Evolutionary conservation across 2,888 invertebrate genomes (phyloP).

Genomic region (Rhopalosiphum nymphaeae): DNA sequence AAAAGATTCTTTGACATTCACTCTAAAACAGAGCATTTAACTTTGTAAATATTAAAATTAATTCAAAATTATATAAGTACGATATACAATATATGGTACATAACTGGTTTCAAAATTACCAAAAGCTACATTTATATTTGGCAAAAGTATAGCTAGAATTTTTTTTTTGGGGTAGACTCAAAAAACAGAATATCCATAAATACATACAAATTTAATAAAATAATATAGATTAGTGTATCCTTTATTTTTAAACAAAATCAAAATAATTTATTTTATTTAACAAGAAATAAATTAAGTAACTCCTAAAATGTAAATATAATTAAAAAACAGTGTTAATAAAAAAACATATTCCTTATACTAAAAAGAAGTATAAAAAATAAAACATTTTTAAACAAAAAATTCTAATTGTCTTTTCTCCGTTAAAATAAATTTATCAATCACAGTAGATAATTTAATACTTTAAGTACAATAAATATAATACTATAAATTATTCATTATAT

Average conservation of each 20-base stretch:
- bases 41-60: neutral
- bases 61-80: neutral
- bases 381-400: neutral
- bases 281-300: neutral
- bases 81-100: neutral
- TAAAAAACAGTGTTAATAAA: neutral
- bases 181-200: neutral
- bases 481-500: too few species aligned
- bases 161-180: neutral
- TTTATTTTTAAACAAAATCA: neutral
- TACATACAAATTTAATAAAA: neutral
- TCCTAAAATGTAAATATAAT: neutral
- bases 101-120: neutral
- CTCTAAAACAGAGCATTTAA: constrained; percentile 72
- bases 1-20: constrained; percentile 77
- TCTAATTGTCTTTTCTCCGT: neutral
- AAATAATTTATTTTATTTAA: neutral
- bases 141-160: neutral
- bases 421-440: too few species aligned
- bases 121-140: neutral
- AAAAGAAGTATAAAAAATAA: neutral
- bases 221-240: neutral
- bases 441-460: too few species aligned
- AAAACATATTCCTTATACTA: neutral
- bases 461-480: too few species aligned